Evolutionary conservation across 2,113 vertebrate genomes (phyloP).

Genomic region (Oryzias woworae): DNA sequence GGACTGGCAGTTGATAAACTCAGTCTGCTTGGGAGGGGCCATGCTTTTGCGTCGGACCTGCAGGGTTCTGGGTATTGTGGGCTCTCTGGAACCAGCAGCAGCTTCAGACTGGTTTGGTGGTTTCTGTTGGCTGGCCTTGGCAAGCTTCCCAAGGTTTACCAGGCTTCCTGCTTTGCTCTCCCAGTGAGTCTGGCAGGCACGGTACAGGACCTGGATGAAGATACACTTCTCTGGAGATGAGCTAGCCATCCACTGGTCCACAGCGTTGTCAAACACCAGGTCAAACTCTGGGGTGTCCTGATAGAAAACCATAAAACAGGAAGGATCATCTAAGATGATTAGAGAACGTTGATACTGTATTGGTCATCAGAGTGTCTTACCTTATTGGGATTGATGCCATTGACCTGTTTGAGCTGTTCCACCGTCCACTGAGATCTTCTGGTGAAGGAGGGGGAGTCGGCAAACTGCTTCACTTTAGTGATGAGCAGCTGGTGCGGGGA

Average conservation of each 20-base stretch:
- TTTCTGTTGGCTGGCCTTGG: neutral
- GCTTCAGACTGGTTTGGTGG: neutral
- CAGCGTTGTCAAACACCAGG: constrained; percentile 87
- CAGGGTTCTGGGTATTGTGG: constrained; percentile 13
- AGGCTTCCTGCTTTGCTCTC: constrained; percentile 37
- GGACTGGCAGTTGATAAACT: constrained; percentile 93
- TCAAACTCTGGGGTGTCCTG: constrained; percentile 95
- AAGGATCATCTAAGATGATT: neutral
- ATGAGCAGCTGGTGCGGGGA: constrained; percentile 88
- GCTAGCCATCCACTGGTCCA: constrained; percentile 91
- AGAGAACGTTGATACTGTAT: neutral
- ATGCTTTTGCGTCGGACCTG: constrained; percentile 47
- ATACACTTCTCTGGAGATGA: constrained; percentile 92
- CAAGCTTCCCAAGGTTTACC: constrained; percentile 10
- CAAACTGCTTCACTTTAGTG: constrained; percentile 92
- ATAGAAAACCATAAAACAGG: constrained; percentile 2
- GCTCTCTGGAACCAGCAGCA: neutral
- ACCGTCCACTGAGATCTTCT: constrained; percentile 90
- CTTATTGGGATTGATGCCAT: constrained; percentile 89
- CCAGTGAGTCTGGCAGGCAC: constrained; percentile 89
- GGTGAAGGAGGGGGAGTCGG: constrained; percentile 81
- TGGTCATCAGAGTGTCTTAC: constrained; percentile 65
- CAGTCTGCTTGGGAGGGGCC: constrained; percentile 79
- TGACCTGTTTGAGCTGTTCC: constrained; percentile 90
- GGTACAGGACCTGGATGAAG: constrained; percentile 91